Evolutionary conservation across 2,888 invertebrate species (phyloP).

Genomic region (Lasioglossum morio): DNA sequence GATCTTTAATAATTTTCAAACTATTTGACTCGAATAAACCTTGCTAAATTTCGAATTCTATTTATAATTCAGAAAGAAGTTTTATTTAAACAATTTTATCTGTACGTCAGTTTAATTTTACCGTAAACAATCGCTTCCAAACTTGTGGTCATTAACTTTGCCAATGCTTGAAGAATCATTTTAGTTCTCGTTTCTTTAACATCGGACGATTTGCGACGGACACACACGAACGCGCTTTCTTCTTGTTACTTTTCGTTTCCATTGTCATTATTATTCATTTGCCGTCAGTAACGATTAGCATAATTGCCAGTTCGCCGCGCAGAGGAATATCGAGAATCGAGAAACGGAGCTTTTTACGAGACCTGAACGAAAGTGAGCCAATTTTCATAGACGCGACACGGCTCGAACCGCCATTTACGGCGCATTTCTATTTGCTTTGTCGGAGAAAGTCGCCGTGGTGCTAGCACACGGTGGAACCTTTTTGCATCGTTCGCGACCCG

Average conservation of each 20-base stretch:
- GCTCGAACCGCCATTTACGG: conserved; percentile 23
- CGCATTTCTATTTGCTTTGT: conserved; percentile 68
- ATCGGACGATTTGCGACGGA: neutral
- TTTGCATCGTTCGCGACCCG: conserved; percentile 54
- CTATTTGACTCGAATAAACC: neutral
- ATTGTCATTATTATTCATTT: conserved; percentile 16
- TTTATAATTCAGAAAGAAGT: neutral
- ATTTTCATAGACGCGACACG: conserved; percentile 65
- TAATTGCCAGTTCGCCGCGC: conserved; percentile 13
- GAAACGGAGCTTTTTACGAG: conserved; percentile 39
- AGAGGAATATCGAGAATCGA: conserved; percentile 1
- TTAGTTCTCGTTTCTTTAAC: neutral
- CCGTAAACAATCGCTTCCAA: neutral
- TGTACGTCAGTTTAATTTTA: neutral
- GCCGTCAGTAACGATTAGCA: neutral
- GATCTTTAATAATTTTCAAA: neutral
- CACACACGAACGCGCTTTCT: neutral
- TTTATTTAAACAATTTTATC: neutral
- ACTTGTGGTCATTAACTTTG: neutral
- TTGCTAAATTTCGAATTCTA: neutral
- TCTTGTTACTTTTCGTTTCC: conserved; percentile 7
- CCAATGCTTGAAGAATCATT: neutral
- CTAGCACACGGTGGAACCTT: conserved; percentile 30
- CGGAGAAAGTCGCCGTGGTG: conserved; percentile 63
- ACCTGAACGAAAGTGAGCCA: conserved; percentile 62